phyloP scores from a whole-genome alignment of 1,140 invertebrate genomes.

The Antheraea mylitta region DNA sequence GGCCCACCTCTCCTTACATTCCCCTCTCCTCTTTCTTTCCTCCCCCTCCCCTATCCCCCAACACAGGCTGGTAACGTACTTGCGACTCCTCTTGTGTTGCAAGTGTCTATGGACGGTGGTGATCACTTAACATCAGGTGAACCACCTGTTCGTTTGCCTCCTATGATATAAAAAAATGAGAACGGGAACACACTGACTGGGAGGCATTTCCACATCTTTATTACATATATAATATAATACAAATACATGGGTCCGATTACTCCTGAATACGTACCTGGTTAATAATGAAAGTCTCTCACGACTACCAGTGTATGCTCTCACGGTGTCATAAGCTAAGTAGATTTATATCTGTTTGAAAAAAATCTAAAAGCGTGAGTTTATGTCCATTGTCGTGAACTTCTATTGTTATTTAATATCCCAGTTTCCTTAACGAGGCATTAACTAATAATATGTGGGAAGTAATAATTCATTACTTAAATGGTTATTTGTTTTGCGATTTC shows the following conservation, averaged over 20 bases:
- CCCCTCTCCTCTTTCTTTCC: too few relatives aligned
- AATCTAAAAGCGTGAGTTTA: slow-evolving; percentile 27
- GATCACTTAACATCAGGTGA: too few relatives aligned
- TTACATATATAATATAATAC: too few relatives aligned
- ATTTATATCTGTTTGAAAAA: slow-evolving; percentile 13
- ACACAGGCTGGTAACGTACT: too few relatives aligned
- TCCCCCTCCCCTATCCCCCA: too few relatives aligned
- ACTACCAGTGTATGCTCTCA: slow-evolving; percentile 5
- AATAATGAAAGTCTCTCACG: slow-evolving; percentile 6
- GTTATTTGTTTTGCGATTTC: background rate
- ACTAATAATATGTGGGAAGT: background rate
- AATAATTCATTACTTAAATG: background rate
- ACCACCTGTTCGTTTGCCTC: too few relatives aligned
- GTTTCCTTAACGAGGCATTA: background rate
- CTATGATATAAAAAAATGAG: too few relatives aligned
- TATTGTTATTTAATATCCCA: slow-evolving; percentile 17
- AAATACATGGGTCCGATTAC: background rate
- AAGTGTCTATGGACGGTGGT: too few relatives aligned
- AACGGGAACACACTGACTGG: too few relatives aligned
- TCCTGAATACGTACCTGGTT: background rate
- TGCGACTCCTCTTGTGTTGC: too few relatives aligned
- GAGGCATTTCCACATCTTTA: too few relatives aligned
- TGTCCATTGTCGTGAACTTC: slow-evolving; percentile 14
- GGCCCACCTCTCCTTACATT: too few relatives aligned
- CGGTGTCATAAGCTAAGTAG: background rate